A percentile compares a stretch with the other conserved stretches of the same genome.
Evolutionary conservation across 2,113 vertebrate genomes (phyloP).

Genomic region (Pedionomus torquatus): DNA sequence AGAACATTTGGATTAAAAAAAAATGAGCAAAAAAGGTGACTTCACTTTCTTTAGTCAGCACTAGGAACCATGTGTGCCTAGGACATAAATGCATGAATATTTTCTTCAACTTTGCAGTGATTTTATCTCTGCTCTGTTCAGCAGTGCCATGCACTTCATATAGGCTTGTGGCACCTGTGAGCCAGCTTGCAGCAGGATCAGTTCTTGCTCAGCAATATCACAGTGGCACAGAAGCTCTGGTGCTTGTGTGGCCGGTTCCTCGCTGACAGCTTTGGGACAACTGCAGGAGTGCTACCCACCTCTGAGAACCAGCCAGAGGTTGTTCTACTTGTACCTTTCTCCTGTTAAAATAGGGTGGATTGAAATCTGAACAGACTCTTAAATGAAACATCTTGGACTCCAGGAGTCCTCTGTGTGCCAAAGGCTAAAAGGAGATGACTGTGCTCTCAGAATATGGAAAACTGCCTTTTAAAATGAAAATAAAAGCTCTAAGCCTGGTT

Average conservation of each 20-base stretch:
- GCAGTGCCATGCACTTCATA: not conserved
- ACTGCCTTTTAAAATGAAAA: not conserved
- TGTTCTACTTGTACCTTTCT: not conserved
- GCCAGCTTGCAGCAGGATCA: not conserved
- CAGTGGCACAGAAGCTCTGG: not conserved
- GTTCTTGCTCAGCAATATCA: not conserved
- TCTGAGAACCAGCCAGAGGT: not conserved
- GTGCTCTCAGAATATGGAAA: not conserved
- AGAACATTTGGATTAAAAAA: not conserved
- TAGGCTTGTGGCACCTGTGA: rapidly evolving
- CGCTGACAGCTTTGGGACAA: not conserved
- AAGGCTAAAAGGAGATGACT: not conserved
- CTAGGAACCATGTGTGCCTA: not conserved
- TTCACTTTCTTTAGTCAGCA: not conserved
- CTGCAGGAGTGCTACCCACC: rapidly evolving
- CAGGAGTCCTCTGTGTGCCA: not conserved
- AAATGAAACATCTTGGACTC: not conserved
- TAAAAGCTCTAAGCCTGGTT: not conserved
- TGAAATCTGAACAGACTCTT: not conserved
- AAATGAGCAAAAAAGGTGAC: rapidly evolving
- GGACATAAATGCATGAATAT: not conserved
- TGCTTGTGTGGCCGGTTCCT: not conserved
- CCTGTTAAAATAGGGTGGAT: not conserved
- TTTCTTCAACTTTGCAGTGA: not conserved
- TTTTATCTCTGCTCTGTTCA: not conserved